These are phyloP conservation scores for Coptodon bakossiorum DNA, from an alignment of 2,113 vertebrate species.

Conservation along the genomic window DNA sequence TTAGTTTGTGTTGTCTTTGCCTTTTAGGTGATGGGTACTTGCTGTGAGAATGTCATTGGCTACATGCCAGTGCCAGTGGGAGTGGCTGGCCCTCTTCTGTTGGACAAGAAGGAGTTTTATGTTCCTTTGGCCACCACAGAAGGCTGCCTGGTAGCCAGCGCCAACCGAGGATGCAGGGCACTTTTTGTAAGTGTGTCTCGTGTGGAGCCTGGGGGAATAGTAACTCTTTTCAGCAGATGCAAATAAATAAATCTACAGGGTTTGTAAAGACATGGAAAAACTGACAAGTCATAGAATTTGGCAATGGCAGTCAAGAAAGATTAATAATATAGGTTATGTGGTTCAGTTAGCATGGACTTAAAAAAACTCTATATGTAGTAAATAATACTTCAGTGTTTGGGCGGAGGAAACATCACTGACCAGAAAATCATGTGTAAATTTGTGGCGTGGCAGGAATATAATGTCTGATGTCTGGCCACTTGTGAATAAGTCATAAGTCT, in stretches of 20 bases:
- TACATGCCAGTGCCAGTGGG: slow-evolving; percentile 98
- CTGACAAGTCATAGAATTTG: not conserved
- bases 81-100: slow-evolving; percentile 84
- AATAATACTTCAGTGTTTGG: not conserved
- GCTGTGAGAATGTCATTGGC: slow-evolving; percentile 96
- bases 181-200: slow-evolving; percentile 76
- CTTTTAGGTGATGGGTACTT: slow-evolving; percentile 87
- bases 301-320: not conserved
- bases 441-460: not conserved
- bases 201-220: not conserved
- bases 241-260: not conserved
- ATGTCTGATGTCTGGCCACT: not conserved
- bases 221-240: not conserved
- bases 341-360: not conserved
- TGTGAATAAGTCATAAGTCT: not conserved
- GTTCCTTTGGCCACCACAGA: slow-evolving; percentile 96
- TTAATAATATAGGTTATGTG: not conserved
- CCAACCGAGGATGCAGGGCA: slow-evolving; percentile 92
- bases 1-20: not conserved
- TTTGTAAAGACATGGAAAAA: not conserved
- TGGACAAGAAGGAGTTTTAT: slow-evolving; percentile 86
- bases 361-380: not conserved
- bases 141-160: slow-evolving; percentile 94
- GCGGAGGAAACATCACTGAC: not conserved
- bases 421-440: not conserved